Percentiles rank a stretch among this genome's conserved stretches.
These are phyloP conservation scores for Corythaixoides concolor DNA, from an alignment of 2,113 vertebrate genomes.

Conservation along the genomic window DNA sequence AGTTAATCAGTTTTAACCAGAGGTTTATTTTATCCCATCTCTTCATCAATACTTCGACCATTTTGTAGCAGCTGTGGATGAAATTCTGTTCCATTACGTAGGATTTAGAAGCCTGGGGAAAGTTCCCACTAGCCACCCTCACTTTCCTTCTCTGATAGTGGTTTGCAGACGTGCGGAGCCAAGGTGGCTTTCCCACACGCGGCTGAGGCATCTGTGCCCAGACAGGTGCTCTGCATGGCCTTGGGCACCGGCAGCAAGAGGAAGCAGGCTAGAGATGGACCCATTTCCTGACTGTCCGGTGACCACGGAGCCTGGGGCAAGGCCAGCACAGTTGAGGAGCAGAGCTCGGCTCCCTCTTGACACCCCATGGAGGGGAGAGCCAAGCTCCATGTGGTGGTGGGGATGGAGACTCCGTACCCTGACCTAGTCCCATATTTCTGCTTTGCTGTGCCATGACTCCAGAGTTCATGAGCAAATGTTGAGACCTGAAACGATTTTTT, in stretches of 20 bases:
- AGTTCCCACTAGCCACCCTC: background rate
- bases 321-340: background rate
- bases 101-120: background rate
- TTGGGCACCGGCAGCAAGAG: background rate
- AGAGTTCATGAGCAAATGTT: background rate
- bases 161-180: rapidly evolving
- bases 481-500: background rate
- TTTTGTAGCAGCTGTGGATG: background rate
- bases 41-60: background rate
- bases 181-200: rapidly evolving
- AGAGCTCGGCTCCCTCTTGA: background rate
- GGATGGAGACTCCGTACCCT: background rate
- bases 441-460: background rate
- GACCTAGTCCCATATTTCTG: background rate
- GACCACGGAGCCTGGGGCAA: background rate
- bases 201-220: rapidly evolving
- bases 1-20: background rate
- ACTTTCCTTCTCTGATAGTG: rapidly evolving
- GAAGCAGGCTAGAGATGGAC: rapidly evolving
- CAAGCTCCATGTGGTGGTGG: rapidly evolving
- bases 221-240: rapidly evolving
- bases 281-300: background rate
- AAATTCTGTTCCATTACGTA: background rate
- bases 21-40: background rate
- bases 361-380: background rate